Evolutionary conservation across 2,888 invertebrate genomes (phyloP).

Genomic region (Phania funesta): DNA sequence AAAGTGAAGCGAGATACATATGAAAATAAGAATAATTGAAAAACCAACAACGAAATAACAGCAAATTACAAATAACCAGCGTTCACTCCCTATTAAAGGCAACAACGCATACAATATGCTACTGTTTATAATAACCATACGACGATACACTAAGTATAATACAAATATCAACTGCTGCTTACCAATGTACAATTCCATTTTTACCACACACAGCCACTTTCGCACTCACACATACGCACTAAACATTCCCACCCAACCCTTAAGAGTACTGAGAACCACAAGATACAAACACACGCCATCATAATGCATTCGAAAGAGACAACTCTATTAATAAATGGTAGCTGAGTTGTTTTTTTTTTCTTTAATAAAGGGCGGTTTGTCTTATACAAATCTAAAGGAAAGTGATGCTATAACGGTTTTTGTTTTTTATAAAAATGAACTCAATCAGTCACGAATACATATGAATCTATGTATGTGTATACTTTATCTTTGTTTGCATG

Average conservation of each 20-base stretch:
- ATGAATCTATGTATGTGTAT: not conserved
- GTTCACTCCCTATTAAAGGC: constrained; percentile 60
- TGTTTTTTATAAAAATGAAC: not conserved
- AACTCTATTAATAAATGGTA: constrained; percentile 11
- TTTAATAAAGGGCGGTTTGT: constrained; percentile 51
- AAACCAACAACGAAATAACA: not conserved
- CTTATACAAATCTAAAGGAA: constrained; percentile 47
- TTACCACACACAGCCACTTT: not conserved
- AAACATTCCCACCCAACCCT: constrained; percentile 39
- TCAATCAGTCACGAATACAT: not conserved
- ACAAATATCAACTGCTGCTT: constrained; percentile 39
- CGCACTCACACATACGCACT: not conserved
- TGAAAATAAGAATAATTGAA: constrained; percentile 13
- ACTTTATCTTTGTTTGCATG: constrained; percentile 7
- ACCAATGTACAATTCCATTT: constrained; percentile 31
- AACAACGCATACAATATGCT: constrained; percentile 69
- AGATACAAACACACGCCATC: not conserved
- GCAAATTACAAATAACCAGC: constrained; percentile 19
- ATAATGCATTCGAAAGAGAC: constrained; percentile 44
- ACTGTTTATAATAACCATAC: constrained; percentile 60
- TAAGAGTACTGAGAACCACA: not conserved
- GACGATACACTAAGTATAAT: constrained; percentile 15
- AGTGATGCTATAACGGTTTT: constrained; percentile 57
- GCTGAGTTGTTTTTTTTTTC: not conserved
- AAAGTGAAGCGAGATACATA: not conserved